Evolutionary conservation across 37 sponge, comb jelly and placozoan species (phyloP).

Genomic region (Halichondria panicea): DNA sequence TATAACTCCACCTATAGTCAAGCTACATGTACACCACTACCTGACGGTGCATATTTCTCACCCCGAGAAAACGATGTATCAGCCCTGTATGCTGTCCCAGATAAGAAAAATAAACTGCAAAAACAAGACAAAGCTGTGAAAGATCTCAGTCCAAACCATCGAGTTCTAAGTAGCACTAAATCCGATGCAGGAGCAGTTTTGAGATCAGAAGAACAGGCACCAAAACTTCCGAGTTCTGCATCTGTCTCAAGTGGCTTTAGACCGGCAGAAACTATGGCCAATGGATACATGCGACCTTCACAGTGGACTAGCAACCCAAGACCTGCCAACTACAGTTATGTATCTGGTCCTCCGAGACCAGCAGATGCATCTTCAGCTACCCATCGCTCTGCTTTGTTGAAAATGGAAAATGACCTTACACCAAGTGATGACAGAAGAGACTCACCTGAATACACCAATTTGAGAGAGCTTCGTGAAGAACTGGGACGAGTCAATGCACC

Average conservation of each 20-base stretch:
- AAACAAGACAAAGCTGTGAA: too few relatives aligned
- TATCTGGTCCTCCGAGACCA: slow-evolving; percentile 7
- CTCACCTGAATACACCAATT: too few relatives aligned
- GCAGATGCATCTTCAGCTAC: slow-evolving; percentile 1
- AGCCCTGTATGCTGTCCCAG: too few relatives aligned
- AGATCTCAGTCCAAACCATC: too few relatives aligned
- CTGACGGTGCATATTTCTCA: slow-evolving; percentile 2
- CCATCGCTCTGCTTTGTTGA: slow-evolving; percentile 8
- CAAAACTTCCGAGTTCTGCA: too few relatives aligned
- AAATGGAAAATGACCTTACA: neutral
- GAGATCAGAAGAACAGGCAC: too few relatives aligned
- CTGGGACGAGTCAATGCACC: neutral
- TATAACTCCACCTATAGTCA: neutral
- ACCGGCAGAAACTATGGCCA: slow-evolving; percentile 8
- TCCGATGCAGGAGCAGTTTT: too few relatives aligned
- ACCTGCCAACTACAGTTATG: slow-evolving; percentile 1
- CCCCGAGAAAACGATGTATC: slow-evolving; percentile 7
- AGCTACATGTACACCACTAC: neutral
- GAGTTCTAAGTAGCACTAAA: too few relatives aligned
- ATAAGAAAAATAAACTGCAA: too few relatives aligned
- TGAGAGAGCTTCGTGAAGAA: too few relatives aligned
- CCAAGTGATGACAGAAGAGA: too few relatives aligned
- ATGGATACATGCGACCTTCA: slow-evolving; percentile 20
- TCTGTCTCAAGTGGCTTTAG: too few relatives aligned
- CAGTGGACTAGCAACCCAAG: neutral